Conservation (phyloP, 2,888 invertebrate genomes). For the Pseudanteris insignis region DNA sequence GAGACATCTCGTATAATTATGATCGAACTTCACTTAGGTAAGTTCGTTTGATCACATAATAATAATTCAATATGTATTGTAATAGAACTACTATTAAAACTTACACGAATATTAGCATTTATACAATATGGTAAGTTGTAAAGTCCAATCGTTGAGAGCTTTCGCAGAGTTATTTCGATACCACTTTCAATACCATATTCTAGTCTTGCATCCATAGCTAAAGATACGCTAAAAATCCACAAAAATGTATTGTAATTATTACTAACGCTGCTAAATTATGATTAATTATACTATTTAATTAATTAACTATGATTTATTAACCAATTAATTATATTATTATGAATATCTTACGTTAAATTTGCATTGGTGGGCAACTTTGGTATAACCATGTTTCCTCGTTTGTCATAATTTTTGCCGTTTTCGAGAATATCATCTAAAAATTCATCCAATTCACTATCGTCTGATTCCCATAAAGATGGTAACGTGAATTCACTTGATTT, state of each 20-base stretch:
- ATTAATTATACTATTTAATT: constrained; percentile 3
- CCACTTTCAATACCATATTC: constrained; percentile 82
- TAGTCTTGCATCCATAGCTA: constrained; percentile 80
- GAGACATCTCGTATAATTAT: too few relatives aligned
- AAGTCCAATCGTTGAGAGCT: constrained; percentile 75
- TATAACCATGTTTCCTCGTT: constrained; percentile 65
- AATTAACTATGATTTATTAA: constrained; percentile 2
- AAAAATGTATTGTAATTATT: constrained; percentile 4
- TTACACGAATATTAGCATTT: constrained; percentile 65
- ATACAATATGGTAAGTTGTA: constrained; percentile 72
- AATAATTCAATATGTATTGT: background rate
- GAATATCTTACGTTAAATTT: constrained; percentile 60
- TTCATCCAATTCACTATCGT: constrained; percentile 84
- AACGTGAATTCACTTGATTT: constrained; percentile 68
- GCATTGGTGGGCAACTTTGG: constrained; percentile 60
- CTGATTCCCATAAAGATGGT: constrained; percentile 80
- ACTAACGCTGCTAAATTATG: too few relatives aligned
- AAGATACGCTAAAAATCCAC: constrained; percentile 68
- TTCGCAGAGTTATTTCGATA: constrained; percentile 79
- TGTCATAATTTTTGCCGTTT: constrained; percentile 71
- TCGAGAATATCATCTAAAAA: constrained; percentile 77
- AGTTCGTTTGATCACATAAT: too few relatives aligned
- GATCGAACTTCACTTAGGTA: too few relatives aligned
- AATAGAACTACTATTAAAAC: constrained; percentile 44
- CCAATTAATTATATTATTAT: too few relatives aligned